phyloP scores from a whole-genome alignment of 2,888 invertebrate species.

The Aromia moschata region DNA sequence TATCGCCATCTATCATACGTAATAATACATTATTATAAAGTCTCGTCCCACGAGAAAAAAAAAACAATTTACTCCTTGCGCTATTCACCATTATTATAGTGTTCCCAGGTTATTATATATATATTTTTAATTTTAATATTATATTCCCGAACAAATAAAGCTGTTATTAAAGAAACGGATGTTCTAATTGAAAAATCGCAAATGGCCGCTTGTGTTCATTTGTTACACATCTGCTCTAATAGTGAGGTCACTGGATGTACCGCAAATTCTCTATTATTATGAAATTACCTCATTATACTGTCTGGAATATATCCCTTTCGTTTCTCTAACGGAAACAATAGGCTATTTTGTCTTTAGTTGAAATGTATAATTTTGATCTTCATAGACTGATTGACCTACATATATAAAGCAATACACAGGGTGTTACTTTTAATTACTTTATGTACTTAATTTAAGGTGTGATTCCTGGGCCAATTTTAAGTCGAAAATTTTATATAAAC shows the following conservation, averaged over 20 bases:
- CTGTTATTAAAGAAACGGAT: slow-evolving; percentile 14
- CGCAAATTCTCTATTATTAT: slow-evolving; percentile 1
- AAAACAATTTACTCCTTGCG: neutral
- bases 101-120: slow-evolving; percentile 13
- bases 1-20: neutral
- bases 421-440: no score
- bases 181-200: slow-evolving; percentile 18
- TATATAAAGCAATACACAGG: no score
- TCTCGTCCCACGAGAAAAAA: neutral
- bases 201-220: neutral
- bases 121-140: neutral
- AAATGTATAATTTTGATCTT: no score
- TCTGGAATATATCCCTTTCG: neutral
- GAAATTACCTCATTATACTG: neutral
- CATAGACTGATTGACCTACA: no score
- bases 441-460: no score
- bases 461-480: no score
- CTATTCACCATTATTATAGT: neutral
- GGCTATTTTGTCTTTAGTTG: no score
- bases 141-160: neutral
- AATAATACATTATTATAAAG: neutral
- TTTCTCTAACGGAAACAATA: no score
- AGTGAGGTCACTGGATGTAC: neutral
- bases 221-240: neutral
- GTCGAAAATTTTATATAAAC: no score